These are phyloP conservation scores for Lacerta agilis DNA, from an alignment of 2,797 vertebrate species.

Conservation along the genomic window DNA sequence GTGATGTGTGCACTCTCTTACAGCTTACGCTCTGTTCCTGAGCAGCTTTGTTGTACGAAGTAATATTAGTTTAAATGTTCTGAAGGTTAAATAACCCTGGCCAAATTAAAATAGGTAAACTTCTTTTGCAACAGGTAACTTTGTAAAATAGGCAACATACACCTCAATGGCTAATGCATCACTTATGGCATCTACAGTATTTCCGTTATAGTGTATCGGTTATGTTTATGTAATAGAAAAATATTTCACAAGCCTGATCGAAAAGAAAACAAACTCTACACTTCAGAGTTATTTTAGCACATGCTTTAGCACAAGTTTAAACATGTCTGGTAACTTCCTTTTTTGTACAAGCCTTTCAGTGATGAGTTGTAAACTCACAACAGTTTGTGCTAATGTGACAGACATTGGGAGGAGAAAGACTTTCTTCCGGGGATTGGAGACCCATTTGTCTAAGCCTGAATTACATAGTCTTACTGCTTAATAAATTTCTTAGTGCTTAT, in stretches of 20 bases:
- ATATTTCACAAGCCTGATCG: neutral
- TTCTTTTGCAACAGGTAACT: neutral
- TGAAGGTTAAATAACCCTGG: neutral
- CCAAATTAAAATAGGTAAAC: neutral
- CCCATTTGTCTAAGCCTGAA: too few relatives aligned
- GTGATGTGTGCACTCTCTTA: neutral
- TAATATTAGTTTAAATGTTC: neutral
- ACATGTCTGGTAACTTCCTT: neutral
- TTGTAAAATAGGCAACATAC: neutral
- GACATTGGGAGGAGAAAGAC: too few relatives aligned
- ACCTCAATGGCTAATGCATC: neutral
- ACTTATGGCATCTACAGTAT: too few relatives aligned
- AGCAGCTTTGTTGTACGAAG: slow-evolving; percentile 5
- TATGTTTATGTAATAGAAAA: neutral
- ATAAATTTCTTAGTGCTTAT: neutral
- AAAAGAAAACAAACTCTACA: neutral
- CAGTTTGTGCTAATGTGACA: neutral
- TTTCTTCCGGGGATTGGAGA: too few relatives aligned
- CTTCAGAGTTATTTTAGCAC: neutral
- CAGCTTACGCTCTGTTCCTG: neutral
- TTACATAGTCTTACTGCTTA: too few relatives aligned
- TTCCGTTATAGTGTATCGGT: neutral
- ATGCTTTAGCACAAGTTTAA: neutral
- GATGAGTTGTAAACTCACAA: neutral
- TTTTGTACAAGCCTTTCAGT: neutral